Evolutionary conservation across 2,888 invertebrate species (phyloP).

Genomic region (Drosophila diplacantha): DNA sequence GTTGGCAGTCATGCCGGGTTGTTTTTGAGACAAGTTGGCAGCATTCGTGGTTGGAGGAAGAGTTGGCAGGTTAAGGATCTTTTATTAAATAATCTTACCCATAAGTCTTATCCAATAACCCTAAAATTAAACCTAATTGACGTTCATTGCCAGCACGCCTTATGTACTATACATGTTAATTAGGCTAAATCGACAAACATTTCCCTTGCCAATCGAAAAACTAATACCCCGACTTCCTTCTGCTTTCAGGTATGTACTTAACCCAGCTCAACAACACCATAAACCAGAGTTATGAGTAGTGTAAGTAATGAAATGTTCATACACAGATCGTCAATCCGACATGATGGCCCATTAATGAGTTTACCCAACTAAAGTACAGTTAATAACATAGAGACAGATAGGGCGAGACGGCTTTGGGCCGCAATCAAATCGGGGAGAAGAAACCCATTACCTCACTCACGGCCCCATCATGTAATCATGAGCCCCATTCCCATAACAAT

Average conservation of each 20-base stretch:
- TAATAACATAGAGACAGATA: conserved; percentile 12
- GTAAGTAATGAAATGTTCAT: conserved; percentile 40
- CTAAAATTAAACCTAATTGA: neutral
- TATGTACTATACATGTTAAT: neutral
- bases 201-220: conserved; percentile 11
- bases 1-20: neutral
- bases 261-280: conserved; percentile 2
- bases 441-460: conserved; percentile 31
- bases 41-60: neutral
- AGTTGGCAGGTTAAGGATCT: neutral
- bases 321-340: conserved; percentile 28
- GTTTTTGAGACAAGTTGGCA: neutral
- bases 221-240: conserved; percentile 20
- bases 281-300: conserved; percentile 20
- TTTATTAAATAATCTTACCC: neutral
- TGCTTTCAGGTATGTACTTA: conserved; percentile 54
- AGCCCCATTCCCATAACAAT: conserved; percentile 47
- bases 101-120: neutral
- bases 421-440: conserved; percentile 33
- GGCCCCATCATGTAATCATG: conserved; percentile 33
- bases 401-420: conserved; percentile 6
- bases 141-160: neutral
- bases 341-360: conserved; percentile 31
- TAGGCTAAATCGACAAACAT: conserved; percentile 5
- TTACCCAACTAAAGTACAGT: conserved; percentile 26